phyloP scores from a whole-genome alignment of 2,113 vertebrate species.

The Mobula birostris region DNA sequence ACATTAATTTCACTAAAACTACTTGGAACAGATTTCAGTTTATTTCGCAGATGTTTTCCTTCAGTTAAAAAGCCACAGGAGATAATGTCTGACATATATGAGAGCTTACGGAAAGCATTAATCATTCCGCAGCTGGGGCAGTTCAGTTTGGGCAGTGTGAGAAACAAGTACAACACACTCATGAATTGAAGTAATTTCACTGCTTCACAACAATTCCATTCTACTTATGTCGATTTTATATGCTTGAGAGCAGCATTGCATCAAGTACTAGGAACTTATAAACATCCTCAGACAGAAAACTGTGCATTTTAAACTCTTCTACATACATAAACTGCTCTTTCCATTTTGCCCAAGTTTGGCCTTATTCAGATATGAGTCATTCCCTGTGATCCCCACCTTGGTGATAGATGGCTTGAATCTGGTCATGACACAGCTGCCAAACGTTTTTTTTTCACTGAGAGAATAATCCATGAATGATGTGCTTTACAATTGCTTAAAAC shows the following conservation, averaged over 20 bases:
- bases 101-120: constrained; percentile 34
- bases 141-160: constrained; percentile 28
- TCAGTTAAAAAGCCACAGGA: constrained; percentile 36
- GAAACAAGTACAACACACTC: constrained; percentile 25
- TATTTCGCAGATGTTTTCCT: constrained; percentile 33
- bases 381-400: constrained; percentile 34
- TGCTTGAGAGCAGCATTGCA: not conserved
- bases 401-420: constrained; percentile 28
- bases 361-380: constrained; percentile 31
- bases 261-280: not conserved
- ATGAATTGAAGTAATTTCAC: not conserved
- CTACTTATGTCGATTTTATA: not conserved
- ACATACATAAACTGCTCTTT: not conserved
- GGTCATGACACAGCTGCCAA: constrained; percentile 30
- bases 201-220: not conserved
- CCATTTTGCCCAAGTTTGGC: not conserved
- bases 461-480: not conserved
- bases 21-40: constrained; percentile 13
- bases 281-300: not conserved
- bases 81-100: constrained; percentile 36
- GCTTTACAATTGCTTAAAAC: constrained; percentile 1
- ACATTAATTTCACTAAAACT: constrained; percentile 21
- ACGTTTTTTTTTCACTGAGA: not conserved
- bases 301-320: not conserved
- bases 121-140: constrained; percentile 31